Conservation (phyloP, 2,797 vertebrate genomes). For the Tragopan temminckii region DNA sequence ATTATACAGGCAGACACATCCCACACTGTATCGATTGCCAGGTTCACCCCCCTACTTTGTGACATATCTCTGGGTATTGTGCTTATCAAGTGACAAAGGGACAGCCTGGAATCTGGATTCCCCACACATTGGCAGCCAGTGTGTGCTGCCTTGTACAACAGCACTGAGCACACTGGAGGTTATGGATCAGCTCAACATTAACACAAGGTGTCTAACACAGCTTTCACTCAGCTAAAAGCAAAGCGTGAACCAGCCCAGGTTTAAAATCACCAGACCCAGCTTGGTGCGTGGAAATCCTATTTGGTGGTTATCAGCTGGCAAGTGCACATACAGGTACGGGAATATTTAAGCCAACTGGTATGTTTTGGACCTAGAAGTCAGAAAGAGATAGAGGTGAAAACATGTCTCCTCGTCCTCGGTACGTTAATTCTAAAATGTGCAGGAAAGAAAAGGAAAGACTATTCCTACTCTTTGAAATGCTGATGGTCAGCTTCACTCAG, state of each 20-base stretch:
- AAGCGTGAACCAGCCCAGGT: not conserved
- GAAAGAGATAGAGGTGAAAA: not conserved
- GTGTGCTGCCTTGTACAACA: not conserved
- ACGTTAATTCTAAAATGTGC: not conserved
- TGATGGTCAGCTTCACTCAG: not conserved
- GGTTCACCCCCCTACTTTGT: not conserved
- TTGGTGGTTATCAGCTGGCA: not conserved
- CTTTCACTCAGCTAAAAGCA: not conserved
- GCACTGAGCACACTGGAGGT: not conserved
- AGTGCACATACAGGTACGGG: not conserved
- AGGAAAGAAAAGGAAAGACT: not conserved
- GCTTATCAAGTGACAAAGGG: conserved; percentile 19
- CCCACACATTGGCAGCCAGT: not conserved
- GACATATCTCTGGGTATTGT: not conserved
- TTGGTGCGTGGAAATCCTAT: not conserved
- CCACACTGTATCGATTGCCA: rapidly evolving
- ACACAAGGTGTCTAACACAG: not conserved
- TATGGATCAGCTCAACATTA: not conserved
- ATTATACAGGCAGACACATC: not conserved
- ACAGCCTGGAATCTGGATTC: conserved; percentile 30
- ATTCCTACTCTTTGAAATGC: not conserved
- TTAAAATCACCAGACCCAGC: not conserved
- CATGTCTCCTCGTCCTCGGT: rapidly evolving
- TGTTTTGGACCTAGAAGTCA: rapidly evolving
- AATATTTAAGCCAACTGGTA: not conserved